Conservation (phyloP, 2,797 vertebrate species). For the Chanos chanos region DNA sequence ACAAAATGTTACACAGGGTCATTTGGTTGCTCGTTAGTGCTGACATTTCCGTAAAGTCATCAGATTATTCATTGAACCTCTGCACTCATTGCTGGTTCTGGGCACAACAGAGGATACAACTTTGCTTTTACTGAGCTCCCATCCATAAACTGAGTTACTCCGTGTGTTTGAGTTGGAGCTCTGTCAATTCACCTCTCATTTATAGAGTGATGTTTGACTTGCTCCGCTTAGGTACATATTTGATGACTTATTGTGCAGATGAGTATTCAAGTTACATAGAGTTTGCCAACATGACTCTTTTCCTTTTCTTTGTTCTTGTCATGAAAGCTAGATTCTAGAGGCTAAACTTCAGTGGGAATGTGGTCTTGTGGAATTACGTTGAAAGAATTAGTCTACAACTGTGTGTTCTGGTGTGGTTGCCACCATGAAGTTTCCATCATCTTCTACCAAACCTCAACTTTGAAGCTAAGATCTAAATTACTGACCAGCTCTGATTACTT, state of each 20-base stretch:
- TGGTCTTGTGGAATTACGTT: constrained; percentile 13
- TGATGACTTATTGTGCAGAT: background rate
- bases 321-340: no score
- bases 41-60: background rate
- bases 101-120: no score
- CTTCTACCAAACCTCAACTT: constrained; percentile 43
- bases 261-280: background rate
- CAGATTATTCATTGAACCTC: no score
- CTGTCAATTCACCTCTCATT: background rate
- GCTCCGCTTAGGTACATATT: constrained; percentile 10
- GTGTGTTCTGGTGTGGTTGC: constrained; percentile 30
- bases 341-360: constrained; percentile 29
- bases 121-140: no score
- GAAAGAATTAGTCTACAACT: constrained; percentile 23
- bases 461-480: constrained; percentile 40
- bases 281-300: background rate
- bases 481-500: constrained; percentile 20
- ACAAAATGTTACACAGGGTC: background rate
- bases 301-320: no score
- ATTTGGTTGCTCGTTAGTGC: background rate
- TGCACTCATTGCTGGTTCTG: no score
- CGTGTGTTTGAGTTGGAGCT: constrained; percentile 13
- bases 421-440: constrained; percentile 38
- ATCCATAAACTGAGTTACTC: background rate
- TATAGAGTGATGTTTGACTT: constrained; percentile 24